Evolutionary conservation across 2,888 invertebrate species (phyloP).

Genomic region (Dione vanillae): DNA sequence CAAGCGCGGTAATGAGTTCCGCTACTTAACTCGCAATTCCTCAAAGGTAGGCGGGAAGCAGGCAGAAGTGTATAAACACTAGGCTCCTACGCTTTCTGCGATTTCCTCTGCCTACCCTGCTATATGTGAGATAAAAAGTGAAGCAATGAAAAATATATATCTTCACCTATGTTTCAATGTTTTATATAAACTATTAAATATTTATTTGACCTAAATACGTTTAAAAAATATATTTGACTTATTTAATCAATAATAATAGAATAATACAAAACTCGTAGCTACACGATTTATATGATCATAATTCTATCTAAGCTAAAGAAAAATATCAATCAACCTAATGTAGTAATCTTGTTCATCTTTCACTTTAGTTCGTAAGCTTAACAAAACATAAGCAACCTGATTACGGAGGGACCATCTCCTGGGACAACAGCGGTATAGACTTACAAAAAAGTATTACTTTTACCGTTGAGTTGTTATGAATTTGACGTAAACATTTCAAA

Average conservation of each 20-base stretch:
- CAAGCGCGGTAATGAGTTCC: no score
- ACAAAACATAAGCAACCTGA: constrained; percentile 26
- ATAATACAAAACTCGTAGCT: neutral
- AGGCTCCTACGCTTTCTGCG: no score
- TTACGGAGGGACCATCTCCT: neutral
- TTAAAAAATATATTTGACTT: neutral
- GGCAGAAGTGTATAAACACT: no score
- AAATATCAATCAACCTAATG: constrained; percentile 14
- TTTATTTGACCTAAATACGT: neutral
- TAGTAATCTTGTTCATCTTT: constrained; percentile 20
- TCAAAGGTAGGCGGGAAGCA: no score
- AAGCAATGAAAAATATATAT: no score
- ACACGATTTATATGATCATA: neutral
- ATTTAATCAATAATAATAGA: neutral
- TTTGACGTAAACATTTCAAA: neutral
- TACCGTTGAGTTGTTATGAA: neutral
- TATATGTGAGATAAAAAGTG: no score
- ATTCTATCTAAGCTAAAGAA: constrained; percentile 1
- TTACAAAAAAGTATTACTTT: neutral
- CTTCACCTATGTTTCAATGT: neutral
- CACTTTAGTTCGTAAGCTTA: constrained; percentile 17
- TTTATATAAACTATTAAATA: neutral
- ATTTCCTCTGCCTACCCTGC: no score
- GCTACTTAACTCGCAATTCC: no score
- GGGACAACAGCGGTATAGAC: constrained; percentile 5